Percentiles rank a stretch among this genome's conserved stretches.
These are phyloP conservation scores for Lymantria monacha DNA, from an alignment of 2,888 invertebrate species.

Conservation along the genomic window DNA sequence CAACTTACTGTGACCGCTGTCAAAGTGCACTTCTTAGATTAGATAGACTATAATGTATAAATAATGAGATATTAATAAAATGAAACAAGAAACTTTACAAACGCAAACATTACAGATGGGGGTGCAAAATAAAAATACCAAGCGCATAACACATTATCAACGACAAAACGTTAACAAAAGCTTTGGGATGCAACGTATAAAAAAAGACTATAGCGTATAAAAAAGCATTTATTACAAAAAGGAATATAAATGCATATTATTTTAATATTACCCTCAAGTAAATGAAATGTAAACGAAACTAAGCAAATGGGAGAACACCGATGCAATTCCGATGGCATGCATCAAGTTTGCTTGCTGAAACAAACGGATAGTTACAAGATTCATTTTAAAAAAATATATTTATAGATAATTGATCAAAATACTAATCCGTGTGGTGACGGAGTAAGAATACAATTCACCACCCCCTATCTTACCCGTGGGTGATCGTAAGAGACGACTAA, in stretches of 20 bases:
- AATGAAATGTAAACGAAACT: not conserved
- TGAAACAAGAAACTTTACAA: too few relatives aligned
- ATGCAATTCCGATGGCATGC: not conserved
- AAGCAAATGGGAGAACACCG: not conserved
- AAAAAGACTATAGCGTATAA: not conserved
- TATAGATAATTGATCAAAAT: not conserved
- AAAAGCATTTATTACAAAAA: slow-evolving; percentile 4
- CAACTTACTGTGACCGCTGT: too few relatives aligned
- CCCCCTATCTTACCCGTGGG: too few relatives aligned
- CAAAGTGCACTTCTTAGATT: too few relatives aligned
- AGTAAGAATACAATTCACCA: too few relatives aligned
- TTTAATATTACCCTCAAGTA: not conserved
- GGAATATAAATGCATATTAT: slow-evolving; percentile 3
- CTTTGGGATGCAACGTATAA: not conserved
- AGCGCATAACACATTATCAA: too few relatives aligned
- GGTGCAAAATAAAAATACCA: not conserved
- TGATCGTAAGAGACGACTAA: too few relatives aligned
- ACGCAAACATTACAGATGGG: too few relatives aligned
- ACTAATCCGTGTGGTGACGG: too few relatives aligned
- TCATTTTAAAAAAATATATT: not conserved
- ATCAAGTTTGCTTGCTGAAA: slow-evolving; percentile 48
- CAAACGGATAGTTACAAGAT: slow-evolving; percentile 26
- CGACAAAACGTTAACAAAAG: too few relatives aligned
- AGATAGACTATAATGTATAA: too few relatives aligned
- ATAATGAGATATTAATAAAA: too few relatives aligned